phyloP scores from a whole-genome alignment of 2,888 invertebrate genomes.

The Glaucopsyche alexis region DNA sequence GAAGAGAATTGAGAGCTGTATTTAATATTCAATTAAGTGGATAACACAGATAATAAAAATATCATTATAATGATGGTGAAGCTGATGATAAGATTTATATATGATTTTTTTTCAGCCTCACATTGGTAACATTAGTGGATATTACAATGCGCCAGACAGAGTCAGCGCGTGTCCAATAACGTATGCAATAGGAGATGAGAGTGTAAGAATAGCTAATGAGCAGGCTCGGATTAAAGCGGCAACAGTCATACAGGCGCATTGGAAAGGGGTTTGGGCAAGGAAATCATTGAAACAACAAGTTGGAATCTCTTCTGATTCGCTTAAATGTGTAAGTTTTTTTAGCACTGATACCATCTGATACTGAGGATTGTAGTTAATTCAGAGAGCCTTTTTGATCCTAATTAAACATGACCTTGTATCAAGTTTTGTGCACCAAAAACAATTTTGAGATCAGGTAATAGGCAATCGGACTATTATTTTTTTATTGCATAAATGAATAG shows the following conservation, averaged over 20 bases:
- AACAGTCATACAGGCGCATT: slow-evolving; percentile 58
- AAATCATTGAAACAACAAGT: slow-evolving; percentile 49
- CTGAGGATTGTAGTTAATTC: background rate
- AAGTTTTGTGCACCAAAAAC: too few relatives aligned
- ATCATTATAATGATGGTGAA: too few relatives aligned
- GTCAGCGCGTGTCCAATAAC: background rate
- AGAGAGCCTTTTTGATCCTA: too few relatives aligned
- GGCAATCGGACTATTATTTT: too few relatives aligned
- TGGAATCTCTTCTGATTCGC: slow-evolving; percentile 50
- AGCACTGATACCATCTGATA: background rate
- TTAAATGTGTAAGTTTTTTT: slow-evolving; percentile 53
- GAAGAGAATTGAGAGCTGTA: background rate
- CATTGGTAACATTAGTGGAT: background rate
- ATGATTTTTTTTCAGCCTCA: background rate
- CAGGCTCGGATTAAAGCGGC: slow-evolving; percentile 50
- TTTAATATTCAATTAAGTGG: too few relatives aligned
- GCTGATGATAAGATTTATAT: background rate
- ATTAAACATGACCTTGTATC: too few relatives aligned
- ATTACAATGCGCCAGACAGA: slow-evolving; percentile 1
- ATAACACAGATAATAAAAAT: too few relatives aligned
- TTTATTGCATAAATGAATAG: too few relatives aligned
- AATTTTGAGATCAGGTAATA: too few relatives aligned
- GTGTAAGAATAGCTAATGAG: background rate
- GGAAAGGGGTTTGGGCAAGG: slow-evolving; percentile 64
- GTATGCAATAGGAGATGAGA: background rate